phyloP scores from a whole-genome alignment of 2,113 vertebrate species.

The Calyptomena viridis region DNA sequence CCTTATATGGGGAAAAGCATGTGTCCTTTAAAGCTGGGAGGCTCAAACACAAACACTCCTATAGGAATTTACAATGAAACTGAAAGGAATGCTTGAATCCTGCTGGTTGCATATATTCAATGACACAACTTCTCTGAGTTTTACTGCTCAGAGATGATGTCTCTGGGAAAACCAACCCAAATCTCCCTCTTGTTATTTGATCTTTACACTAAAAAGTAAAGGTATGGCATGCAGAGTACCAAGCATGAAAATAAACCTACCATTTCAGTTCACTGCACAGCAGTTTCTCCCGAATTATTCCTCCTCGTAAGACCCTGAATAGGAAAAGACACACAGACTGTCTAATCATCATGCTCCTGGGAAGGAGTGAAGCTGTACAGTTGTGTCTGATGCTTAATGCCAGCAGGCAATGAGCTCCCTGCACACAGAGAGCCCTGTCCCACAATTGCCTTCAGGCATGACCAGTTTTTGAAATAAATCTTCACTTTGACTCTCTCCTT shows the following conservation, averaged over 20 bases:
- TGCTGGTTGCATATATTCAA: background rate
- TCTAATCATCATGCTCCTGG: background rate
- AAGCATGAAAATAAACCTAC: background rate
- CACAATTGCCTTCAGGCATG: background rate
- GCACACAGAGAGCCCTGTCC: background rate
- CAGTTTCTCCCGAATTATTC: background rate
- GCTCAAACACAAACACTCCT: background rate
- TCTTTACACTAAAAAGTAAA: background rate
- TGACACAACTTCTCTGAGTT: background rate
- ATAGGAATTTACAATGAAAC: conserved; percentile 6
- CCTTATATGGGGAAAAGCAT: background rate
- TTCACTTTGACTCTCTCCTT: background rate
- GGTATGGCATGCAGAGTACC: background rate
- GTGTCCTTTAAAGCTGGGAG: background rate
- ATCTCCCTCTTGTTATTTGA: background rate
- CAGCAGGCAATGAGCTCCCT: background rate
- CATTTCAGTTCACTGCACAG: background rate
- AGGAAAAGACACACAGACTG: background rate
- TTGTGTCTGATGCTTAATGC: background rate
- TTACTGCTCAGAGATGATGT: background rate
- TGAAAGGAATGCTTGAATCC: background rate
- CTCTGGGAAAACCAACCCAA: background rate
- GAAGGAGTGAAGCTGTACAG: fast-evolving
- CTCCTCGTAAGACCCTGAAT: background rate
- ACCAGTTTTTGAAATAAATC: background rate